Evolutionary conservation across 2,888 invertebrate species (phyloP).

Genomic region (Empis livida): DNA sequence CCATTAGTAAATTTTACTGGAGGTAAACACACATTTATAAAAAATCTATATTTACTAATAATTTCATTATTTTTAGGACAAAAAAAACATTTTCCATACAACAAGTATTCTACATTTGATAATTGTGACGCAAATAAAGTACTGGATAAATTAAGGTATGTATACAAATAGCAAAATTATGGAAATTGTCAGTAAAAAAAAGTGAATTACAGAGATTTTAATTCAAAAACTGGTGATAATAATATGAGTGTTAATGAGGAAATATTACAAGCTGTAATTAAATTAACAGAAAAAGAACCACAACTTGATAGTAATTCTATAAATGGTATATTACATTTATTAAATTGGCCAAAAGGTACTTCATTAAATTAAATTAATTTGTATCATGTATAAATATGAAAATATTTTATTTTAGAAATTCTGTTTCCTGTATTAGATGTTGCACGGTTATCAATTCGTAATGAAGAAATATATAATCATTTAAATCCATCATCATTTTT

Average conservation of each 20-base stretch:
- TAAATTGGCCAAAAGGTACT: conserved; percentile 61
- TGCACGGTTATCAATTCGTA: conserved; percentile 67
- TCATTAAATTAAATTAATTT: background rate
- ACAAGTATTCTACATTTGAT: conserved; percentile 55
- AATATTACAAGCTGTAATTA: conserved; percentile 48
- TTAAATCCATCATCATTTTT: conserved; percentile 39
- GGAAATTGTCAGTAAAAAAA: background rate
- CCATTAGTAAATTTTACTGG: conserved; percentile 23
- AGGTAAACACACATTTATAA: conserved; percentile 7
- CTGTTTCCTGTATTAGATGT: conserved; percentile 85
- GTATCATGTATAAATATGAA: background rate
- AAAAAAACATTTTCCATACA: conserved; percentile 35
- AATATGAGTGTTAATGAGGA: conserved; percentile 40
- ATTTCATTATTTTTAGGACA: conserved; percentile 9
- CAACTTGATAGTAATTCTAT: conserved; percentile 37
- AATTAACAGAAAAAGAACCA: conserved; percentile 41
- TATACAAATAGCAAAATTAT: background rate
- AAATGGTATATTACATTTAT: conserved; percentile 44
- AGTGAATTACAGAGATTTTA: conserved; percentile 46
- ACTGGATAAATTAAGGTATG: conserved; percentile 48
- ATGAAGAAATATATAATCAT: conserved; percentile 45
- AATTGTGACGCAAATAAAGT: conserved; percentile 64
- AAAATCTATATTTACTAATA: background rate
- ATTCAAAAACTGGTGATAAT: conserved; percentile 44
- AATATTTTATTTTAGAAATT: conserved; percentile 41